A percentile compares a stretch with the other conserved stretches of the same genome.
Evolutionary conservation across 2,888 invertebrate species (phyloP).

Genomic region (Harpalus rufipes): DNA sequence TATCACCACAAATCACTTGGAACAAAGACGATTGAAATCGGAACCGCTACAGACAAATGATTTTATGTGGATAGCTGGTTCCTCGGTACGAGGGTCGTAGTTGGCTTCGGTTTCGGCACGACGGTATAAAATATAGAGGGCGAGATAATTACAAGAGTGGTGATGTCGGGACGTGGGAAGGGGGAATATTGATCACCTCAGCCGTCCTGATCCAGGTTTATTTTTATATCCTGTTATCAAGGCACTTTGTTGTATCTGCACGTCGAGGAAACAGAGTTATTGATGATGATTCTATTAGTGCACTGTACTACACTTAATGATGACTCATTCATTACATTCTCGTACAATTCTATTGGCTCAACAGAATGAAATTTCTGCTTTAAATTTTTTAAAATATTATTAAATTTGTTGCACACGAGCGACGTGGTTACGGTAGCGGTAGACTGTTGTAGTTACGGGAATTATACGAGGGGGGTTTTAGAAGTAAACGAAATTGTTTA

Average conservation of each 20-base stretch:
- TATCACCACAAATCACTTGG: conserved; percentile 42
- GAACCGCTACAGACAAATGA: conserved; percentile 53
- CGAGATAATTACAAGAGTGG: conserved; percentile 45
- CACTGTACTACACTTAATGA: conserved; percentile 47
- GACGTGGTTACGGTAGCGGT: no score
- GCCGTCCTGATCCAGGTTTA: conserved; percentile 41
- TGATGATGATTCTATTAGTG: conserved; percentile 62
- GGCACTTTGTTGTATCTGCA: conserved; percentile 61
- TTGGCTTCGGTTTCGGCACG: not conserved
- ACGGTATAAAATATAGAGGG: conserved; percentile 53
- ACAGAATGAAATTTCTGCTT: not conserved
- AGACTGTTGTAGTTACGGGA: no score
- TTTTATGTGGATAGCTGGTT: conserved; percentile 24
- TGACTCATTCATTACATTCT: conserved; percentile 51
- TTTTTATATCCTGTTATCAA: conserved; percentile 63
- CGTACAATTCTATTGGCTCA: conserved; percentile 16
- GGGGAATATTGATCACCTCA: conserved; percentile 58
- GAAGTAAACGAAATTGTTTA: no score
- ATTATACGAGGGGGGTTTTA: no score
- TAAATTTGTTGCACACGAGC: not conserved
- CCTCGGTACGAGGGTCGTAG: conserved; percentile 20
- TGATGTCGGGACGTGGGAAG: conserved; percentile 6
- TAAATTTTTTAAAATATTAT: not conserved
- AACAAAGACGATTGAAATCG: conserved; percentile 54
- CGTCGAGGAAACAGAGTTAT: conserved; percentile 50